phyloP scores from a whole-genome alignment of 2,888 invertebrate genomes.

The Antheraea assamensis region DNA sequence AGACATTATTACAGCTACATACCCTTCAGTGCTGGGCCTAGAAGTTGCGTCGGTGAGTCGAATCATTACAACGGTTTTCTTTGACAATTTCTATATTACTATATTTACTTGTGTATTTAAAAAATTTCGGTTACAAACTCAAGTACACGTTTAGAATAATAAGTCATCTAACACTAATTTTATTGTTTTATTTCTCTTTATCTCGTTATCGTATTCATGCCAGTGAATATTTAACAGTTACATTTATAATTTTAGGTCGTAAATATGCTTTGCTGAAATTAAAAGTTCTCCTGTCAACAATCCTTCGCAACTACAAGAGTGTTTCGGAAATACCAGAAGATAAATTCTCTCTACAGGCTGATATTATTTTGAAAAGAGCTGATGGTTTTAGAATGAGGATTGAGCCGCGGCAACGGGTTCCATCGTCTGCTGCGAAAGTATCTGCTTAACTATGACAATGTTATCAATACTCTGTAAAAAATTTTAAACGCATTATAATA shows the following conservation, averaged over 20 bases:
- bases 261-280: constrained; percentile 90
- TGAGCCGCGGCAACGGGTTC: constrained; percentile 81
- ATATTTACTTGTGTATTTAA: neutral
- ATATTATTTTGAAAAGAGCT: constrained; percentile 88
- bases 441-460: constrained; percentile 4
- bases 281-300: constrained; percentile 87
- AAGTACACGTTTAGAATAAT: no score
- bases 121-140: no score
- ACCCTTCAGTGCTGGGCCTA: constrained; percentile 91
- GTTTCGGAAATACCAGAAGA: constrained; percentile 84
- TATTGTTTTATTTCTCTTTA: no score
- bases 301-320: constrained; percentile 85
- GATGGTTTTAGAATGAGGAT: constrained; percentile 87
- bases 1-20: constrained; percentile 91
- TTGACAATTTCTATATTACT: neutral
- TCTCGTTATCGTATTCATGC: neutral
- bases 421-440: constrained; percentile 35
- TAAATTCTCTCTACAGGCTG: constrained; percentile 86
- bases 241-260: constrained; percentile 76
- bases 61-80: neutral
- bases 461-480: neutral
- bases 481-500: neutral
- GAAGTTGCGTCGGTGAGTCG: constrained; percentile 88
- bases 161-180: no score
- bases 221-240: neutral